Conservation (phyloP, 2,113 vertebrate genomes). For the Nannospalax galili region DNA sequence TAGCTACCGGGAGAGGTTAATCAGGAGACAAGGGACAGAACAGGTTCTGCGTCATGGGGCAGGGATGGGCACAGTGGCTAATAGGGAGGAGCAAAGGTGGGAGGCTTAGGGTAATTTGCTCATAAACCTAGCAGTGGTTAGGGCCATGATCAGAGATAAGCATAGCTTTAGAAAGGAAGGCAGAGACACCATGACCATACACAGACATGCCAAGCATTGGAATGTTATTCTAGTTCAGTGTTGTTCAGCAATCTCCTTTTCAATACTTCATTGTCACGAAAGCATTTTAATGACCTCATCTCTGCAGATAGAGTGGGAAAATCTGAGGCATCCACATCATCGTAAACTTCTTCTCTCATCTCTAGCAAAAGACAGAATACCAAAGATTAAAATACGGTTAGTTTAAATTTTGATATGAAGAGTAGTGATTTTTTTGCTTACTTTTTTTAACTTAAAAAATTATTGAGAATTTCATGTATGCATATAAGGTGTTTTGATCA, state of each 20-base stretch:
- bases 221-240: neutral
- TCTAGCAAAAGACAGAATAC: conserved; percentile 75
- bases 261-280: neutral
- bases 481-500: too few species aligned
- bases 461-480: too few species aligned
- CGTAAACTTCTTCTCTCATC: conserved; percentile 90
- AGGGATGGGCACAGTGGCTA: fast-evolving
- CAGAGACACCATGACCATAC: fast-evolving
- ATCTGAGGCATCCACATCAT: conserved; percentile 91
- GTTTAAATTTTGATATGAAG: neutral
- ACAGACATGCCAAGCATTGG: fast-evolving
- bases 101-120: too few species aligned
- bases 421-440: neutral
- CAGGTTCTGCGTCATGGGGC: too few species aligned
- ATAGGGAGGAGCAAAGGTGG: too few species aligned
- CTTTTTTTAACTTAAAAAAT: too few species aligned
- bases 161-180: neutral
- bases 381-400: neutral
- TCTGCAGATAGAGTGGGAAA: conserved; percentile 83
- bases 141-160: neutral
- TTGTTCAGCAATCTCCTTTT: neutral
- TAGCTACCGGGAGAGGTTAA: neutral
- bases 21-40: neutral
- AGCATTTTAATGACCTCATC: conserved; percentile 83
- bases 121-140: neutral